phyloP scores from a whole-genome alignment of 2,113 vertebrate species.

The Podarcis cretensis region DNA sequence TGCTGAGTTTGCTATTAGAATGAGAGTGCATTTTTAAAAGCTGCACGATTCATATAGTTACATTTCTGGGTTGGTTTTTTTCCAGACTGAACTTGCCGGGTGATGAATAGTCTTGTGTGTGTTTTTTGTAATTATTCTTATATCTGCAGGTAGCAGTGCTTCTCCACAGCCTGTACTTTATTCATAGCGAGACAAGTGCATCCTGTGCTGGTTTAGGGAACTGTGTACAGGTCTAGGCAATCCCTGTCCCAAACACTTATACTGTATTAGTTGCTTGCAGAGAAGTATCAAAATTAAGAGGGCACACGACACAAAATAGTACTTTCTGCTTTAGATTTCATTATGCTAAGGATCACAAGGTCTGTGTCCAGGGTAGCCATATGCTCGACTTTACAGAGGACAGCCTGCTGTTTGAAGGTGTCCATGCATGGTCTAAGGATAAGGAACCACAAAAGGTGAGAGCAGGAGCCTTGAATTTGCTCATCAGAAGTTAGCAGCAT shows the following conservation, averaged over 20 bases:
- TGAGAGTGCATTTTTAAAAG: background rate
- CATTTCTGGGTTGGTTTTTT: no score
- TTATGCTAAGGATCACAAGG: no score
- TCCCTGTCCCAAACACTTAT: background rate
- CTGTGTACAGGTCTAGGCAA: background rate
- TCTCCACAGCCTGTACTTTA: background rate
- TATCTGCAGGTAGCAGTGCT: background rate
- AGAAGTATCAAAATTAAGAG: background rate
- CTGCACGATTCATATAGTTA: no score
- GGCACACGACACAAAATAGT: no score
- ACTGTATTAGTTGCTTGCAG: background rate
- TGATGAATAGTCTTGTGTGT: background rate
- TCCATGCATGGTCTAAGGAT: no score
- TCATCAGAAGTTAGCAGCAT: no score
- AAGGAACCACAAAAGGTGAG: no score
- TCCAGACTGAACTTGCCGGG: background rate
- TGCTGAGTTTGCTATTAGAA: background rate
- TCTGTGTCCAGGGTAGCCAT: no score
- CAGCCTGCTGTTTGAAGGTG: no score
- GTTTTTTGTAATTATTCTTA: background rate
- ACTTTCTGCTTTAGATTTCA: no score
- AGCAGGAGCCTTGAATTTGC: no score
- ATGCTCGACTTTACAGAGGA: no score
- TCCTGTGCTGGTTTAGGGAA: background rate
- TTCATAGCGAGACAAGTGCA: background rate